Base-by-base conservation (phyloP, 2,113 vertebrate species). In the Anhinga anhinga region DNA sequence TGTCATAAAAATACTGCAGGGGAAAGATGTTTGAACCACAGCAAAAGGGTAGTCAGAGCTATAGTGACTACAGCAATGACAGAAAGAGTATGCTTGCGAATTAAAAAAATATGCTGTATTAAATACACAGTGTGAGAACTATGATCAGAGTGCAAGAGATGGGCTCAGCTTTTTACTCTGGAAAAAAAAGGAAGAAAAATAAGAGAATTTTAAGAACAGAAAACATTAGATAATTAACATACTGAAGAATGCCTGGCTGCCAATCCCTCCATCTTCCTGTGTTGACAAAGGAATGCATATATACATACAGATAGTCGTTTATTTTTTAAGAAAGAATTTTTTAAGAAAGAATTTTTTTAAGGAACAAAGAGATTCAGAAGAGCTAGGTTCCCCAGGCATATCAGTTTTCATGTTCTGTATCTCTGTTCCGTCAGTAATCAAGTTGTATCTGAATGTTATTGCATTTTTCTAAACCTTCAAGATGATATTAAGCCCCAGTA, bases 391-490 rank as follows among this genome's bases (percentile, higher is more conserved):
- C 84, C 85, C 96, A 96, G 94, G 95, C 44, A 49, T 69, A 86
- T 81, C 82, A 58, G 44, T 88, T 93, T 95, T 97, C 82, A 7
- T 93, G 94, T 93, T 94, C 61, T 62, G 19, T 90, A 81, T 91
- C 93, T 97, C 88, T 96, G 85, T 94, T 97, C 85, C 15, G 55
- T 96, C 94, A 88, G 95, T 93, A 95, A 97, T 97, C 96, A 93
- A 92, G 74, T 97, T 95, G 95, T 94, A 97, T 94, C 90, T 78
- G 74, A 93, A 96, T 96, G 94, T 97, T 95, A 97, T 89, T 97
- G 91, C 96, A 93, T 97, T 98, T 97, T 97, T 97, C 93, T 95
- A 93, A 95, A 86, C 94, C 83, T 97, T 94, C 90, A 91, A 97
- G 94, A 91, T 94, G 86, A 91, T 97, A 94, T 93, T 95, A 93